phyloP scores from a whole-genome alignment of 2,113 vertebrate species.

The Murina feae region DNA sequence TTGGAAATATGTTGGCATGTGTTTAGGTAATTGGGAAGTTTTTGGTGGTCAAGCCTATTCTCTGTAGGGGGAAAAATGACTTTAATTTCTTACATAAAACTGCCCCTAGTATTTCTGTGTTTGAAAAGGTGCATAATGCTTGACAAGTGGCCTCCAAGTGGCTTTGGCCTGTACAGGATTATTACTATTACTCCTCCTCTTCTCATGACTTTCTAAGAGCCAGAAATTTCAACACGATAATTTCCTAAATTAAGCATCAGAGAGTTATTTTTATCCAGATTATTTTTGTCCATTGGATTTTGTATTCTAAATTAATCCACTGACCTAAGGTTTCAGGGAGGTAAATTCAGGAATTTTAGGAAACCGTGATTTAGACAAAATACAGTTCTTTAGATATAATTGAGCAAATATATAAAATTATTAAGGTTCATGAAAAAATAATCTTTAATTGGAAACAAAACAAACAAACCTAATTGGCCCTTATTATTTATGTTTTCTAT shows the following conservation, averaged over 20 bases:
- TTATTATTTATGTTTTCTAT: not conserved
- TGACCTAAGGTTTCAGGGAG: not conserved
- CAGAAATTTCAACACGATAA: conserved; percentile 31
- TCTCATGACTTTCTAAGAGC: conserved; percentile 1
- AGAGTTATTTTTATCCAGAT: conserved; percentile 22
- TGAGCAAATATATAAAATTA: not conserved
- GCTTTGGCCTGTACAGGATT: not conserved
- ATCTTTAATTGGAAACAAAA: conserved; percentile 8
- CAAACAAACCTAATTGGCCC: conserved; percentile 30
- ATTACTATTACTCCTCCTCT: not conserved
- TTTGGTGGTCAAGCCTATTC: not conserved
- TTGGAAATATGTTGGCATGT: not conserved
- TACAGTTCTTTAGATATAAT: conserved; percentile 16
- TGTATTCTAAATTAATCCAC: not conserved
- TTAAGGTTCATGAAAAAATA: conserved; percentile 28
- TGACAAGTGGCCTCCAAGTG: not conserved
- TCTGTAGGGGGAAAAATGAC: not conserved
- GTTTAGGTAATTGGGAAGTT: not conserved
- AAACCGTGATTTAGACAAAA: conserved; percentile 25
- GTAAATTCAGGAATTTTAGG: conserved; percentile 33
- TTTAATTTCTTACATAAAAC: conserved; percentile 27
- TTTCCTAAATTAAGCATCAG: conserved; percentile 41
- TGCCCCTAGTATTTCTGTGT: not conserved
- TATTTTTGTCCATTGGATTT: conserved; percentile 51
- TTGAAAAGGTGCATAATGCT: not conserved